A percentile compares a stretch with the other conserved stretches of the same genome.
Evolutionary conservation across 1,140 invertebrate genomes (phyloP).

Genomic region (Chymomyza costata): DNA sequence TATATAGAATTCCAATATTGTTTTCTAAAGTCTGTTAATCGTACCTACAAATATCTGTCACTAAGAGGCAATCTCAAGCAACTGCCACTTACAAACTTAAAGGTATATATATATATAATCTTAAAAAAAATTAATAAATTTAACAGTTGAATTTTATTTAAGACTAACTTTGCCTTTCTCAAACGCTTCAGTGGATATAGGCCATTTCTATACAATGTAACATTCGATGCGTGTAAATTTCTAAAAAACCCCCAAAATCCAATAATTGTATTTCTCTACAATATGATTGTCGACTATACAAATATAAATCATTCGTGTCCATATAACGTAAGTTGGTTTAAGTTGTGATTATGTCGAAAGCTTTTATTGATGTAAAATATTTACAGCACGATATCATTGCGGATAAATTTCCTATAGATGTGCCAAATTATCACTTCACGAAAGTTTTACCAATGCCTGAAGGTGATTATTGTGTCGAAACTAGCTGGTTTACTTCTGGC

Average conservation of each 20-base stretch:
- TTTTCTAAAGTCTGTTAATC: conserved; percentile 2
- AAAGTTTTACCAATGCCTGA: too few relatives aligned
- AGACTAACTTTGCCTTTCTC: background rate
- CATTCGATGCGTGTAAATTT: background rate
- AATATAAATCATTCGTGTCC: conserved; percentile 6
- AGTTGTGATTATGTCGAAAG: too few relatives aligned
- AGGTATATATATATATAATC: background rate
- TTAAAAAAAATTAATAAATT: too few relatives aligned
- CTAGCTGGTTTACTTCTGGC: too few relatives aligned
- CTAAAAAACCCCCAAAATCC: background rate
- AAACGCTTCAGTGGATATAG: conserved; percentile 1
- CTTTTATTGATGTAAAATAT: too few relatives aligned
- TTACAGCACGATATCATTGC: too few relatives aligned
- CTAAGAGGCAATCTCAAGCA: background rate
- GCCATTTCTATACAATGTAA: conserved; percentile 2
- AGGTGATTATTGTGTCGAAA: too few relatives aligned
- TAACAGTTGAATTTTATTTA: too few relatives aligned
- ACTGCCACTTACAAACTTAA: background rate
- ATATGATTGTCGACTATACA: background rate
- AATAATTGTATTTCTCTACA: background rate
- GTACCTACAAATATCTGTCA: conserved; percentile 2
- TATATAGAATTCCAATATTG: conserved; percentile 2
- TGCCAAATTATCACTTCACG: too few relatives aligned
- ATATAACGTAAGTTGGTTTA: conserved; percentile 1
- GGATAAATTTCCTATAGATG: too few relatives aligned